phyloP scores from a whole-genome alignment of 2,888 invertebrate species.

The Trichogramma dendrolimi region DNA sequence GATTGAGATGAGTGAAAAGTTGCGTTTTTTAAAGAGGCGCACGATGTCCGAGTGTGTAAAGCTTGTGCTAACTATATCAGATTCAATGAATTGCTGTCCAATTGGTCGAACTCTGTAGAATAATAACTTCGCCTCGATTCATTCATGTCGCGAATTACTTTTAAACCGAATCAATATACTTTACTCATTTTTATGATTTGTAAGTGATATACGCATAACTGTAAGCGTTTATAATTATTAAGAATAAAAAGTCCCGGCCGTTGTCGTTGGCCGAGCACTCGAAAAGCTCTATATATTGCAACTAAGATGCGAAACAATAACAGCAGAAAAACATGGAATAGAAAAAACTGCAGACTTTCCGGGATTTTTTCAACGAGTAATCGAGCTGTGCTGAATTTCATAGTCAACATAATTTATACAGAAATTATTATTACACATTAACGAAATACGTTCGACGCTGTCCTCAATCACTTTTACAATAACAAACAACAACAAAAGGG shows the following conservation, averaged over 20 bases:
- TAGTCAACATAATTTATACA: background rate
- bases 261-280: background rate
- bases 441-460: background rate
- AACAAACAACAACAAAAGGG: background rate
- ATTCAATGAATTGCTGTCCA: no score
- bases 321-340: background rate
- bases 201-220: no score
- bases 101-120: no score
- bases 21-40: background rate
- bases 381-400: conserved; percentile 4
- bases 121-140: no score
- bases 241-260: background rate
- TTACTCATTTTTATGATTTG: no score
- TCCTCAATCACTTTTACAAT: background rate
- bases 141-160: no score
- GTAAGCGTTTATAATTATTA: no score
- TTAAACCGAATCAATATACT: no score
- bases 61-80: no score
- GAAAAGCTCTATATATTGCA: conserved; percentile 1
- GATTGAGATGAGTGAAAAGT: no score
- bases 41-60: background rate
- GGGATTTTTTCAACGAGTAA: background rate
- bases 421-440: background rate
- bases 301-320: background rate
- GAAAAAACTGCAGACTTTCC: conserved; percentile 9